Base-by-base conservation (phyloP, 2,888 invertebrate genomes). In the Bombylius major region DNA sequence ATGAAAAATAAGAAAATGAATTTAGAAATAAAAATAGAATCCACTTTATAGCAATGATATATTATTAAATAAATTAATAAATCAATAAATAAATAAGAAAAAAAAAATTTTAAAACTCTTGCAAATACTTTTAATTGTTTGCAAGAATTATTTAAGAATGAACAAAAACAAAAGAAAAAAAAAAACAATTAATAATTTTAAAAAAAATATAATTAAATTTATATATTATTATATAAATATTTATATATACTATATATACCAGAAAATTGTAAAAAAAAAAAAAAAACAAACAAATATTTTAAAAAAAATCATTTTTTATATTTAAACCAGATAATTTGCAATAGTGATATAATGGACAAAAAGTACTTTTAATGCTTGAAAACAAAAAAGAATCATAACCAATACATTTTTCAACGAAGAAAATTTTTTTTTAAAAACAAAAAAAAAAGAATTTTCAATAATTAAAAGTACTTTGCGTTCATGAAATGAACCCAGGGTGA, bases 291-390 rank as follows among this genome's bases (percentile, higher is more conserved):
- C 6, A 36, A 36, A 36, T 36, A 8, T 36, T 36, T 36, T 36
- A 36, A 36, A 36, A 36, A 36, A 42, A 42, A 42, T 42, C 11
- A 32, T 51, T 51, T 65, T 67, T 63, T 62, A 65, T 65, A 65
- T 66, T 65, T 67, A 62, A 61, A 60, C 67, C 68, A 67, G 64
- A 66, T 68, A 63, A 67, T 67, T 68, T 66, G 66, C 68, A 68
- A 68, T 68, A 68, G 67, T 63, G 47, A 58, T 36, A 50, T 50
- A 46, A 39, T 59, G 59, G 53, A 56, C 11, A 11, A 36, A 36
- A 36, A 7, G 34, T 36, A 36, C 34, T 36, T 36, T 36, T 36
- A 8, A 36, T 36, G 8, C 1, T 36, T 36, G 34, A 5, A 36
- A 36, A 7, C 34, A 36, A 7, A 36, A 36, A 36, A 36, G 4